Evolutionary conservation across 1,140 invertebrate species (phyloP).

Genomic region (Microvelia longipes): DNA sequence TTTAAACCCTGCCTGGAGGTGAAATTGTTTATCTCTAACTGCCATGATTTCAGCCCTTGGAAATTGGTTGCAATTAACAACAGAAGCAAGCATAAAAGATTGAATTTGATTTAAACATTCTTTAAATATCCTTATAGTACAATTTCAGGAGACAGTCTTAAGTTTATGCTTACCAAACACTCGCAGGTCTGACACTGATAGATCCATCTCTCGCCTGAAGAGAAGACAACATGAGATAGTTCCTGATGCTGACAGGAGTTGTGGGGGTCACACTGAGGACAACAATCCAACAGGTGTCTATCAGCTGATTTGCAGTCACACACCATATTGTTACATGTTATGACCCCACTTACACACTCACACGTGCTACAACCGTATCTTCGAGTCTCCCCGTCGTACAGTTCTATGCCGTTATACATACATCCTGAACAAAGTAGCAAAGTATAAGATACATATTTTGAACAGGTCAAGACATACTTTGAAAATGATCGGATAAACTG

Average conservation of each 20-base stretch:
- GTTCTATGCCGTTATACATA: constrained; percentile 40
- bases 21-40: too few species aligned
- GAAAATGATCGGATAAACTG: too few species aligned
- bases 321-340: constrained; percentile 39
- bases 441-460: too few species aligned
- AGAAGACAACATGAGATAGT: constrained; percentile 51
- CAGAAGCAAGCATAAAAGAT: too few species aligned
- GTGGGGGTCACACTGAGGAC: constrained; percentile 56
- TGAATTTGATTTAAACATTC: too few species aligned
- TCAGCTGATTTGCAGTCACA: constrained; percentile 43
- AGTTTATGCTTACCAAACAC: constrained; percentile 48
- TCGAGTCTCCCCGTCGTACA: constrained; percentile 36
- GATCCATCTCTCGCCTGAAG: constrained; percentile 69
- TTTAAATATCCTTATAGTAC: too few species aligned
- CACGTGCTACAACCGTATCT: constrained; percentile 43
- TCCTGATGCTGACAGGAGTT: constrained; percentile 61
- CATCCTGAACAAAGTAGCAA: constrained; percentile 37
- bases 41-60: too few species aligned
- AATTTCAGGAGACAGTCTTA: too few species aligned
- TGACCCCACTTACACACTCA: constrained; percentile 42
- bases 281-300: constrained; percentile 34
- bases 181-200: constrained; percentile 82
- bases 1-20: too few species aligned
- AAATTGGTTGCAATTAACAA: too few species aligned
- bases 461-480: too few species aligned